Percentiles rank a stretch among this genome's conserved stretches.
These are phyloP conservation scores for Orientallactaga bullata DNA, from an alignment of 2,113 vertebrate species.

Conservation along the genomic window DNA sequence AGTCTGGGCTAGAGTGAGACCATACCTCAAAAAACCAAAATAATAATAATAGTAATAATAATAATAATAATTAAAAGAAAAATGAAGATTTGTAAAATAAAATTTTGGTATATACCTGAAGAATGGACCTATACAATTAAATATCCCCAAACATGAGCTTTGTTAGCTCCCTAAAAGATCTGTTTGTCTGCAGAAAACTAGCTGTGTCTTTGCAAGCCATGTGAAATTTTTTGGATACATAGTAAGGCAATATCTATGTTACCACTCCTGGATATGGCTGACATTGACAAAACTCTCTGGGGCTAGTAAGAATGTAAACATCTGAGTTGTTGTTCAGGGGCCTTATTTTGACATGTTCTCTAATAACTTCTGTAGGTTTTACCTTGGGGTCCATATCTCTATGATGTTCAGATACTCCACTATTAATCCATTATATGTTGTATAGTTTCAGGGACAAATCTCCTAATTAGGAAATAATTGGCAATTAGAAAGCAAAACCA, in stretches of 20 bases:
- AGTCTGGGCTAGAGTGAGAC: no score
- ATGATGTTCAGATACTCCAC: background rate
- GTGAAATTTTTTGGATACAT: background rate
- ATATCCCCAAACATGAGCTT: background rate
- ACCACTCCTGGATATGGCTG: background rate
- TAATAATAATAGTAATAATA: no score
- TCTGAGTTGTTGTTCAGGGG: background rate
- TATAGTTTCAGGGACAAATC: background rate
- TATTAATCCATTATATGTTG: background rate
- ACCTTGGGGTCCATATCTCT: background rate
- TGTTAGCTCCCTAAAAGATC: no score
- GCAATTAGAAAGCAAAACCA: background rate
- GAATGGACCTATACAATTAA: background rate
- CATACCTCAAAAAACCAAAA: no score
- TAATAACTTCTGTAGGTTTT: conserved; percentile 2
- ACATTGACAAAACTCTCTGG: conserved; percentile 6
- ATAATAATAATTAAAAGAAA: no score
- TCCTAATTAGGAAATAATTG: background rate
- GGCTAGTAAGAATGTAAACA: background rate
- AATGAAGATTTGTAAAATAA: background rate
- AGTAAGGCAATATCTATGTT: background rate
- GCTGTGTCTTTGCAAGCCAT: background rate
- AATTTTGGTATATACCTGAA: background rate
- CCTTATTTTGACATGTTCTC: conserved; percentile 20
- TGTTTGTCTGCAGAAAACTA: background rate